Evolutionary conservation across 2,888 invertebrate genomes (phyloP).

Genomic region (Leucoptera coffeella): DNA sequence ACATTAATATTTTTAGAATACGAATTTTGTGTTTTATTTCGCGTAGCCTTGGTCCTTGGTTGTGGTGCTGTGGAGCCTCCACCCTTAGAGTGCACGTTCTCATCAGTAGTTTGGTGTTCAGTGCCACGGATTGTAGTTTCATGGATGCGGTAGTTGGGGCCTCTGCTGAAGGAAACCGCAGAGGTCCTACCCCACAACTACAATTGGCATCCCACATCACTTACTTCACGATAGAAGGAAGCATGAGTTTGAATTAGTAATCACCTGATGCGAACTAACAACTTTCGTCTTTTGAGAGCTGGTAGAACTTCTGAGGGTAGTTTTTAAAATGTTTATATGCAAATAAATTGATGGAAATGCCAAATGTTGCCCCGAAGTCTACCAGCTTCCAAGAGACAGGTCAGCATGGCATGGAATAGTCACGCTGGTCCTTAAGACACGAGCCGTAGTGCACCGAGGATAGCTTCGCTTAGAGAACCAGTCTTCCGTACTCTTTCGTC

Average conservation of each 20-base stretch:
- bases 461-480: conserved; percentile 42
- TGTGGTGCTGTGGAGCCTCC: not conserved
- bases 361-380: not conserved
- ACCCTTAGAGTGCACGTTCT: conserved; percentile 2
- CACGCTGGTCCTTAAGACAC: conserved; percentile 50
- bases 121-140: conserved; percentile 4
- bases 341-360: too few species aligned
- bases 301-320: not conserved
- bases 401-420: conserved; percentile 16
- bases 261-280: not conserved
- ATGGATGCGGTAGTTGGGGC: conserved; percentile 3
- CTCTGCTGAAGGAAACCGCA: not conserved
- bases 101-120: conserved; percentile 7
- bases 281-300: not conserved
- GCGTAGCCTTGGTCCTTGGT: conserved; percentile 6
- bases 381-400: not conserved
- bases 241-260: not conserved
- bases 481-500: conserved; percentile 25
- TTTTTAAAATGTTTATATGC: too few species aligned
- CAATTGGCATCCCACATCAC: not conserved
- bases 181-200: not conserved
- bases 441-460: conserved; percentile 41
- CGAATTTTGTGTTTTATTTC: conserved; percentile 46
- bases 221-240: too few species aligned
- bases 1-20: conserved; percentile 46